These are phyloP conservation scores for Carcina quercana DNA, from an alignment of 2,888 invertebrate species.

Conservation along the genomic window DNA sequence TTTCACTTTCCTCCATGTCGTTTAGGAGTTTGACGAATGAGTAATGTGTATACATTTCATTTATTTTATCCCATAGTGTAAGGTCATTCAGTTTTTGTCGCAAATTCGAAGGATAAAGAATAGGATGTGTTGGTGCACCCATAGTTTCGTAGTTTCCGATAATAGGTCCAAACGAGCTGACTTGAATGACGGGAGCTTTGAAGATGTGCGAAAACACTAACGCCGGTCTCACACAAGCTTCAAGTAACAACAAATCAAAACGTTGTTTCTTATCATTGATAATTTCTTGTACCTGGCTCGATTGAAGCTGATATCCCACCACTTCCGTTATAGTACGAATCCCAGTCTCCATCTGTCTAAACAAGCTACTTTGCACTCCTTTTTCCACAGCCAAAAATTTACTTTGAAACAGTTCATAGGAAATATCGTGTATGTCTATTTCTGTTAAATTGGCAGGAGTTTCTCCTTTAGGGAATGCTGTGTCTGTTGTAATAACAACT, in stretches of 20 bases:
- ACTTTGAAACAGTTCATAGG: too few relatives aligned
- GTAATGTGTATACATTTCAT: slow-evolving; percentile 12
- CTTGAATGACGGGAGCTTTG: slow-evolving; percentile 28
- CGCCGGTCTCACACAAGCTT: slow-evolving; percentile 21
- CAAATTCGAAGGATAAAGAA: slow-evolving; percentile 23
- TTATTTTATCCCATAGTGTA: slow-evolving; percentile 18
- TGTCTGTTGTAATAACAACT: slow-evolving; percentile 49
- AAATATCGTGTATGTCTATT: slow-evolving; percentile 41
- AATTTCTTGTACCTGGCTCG: slow-evolving; percentile 18
- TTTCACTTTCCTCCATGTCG: slow-evolving; percentile 10
- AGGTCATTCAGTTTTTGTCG: slow-evolving; percentile 21
- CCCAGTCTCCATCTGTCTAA: too few relatives aligned
- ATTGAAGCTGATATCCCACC: too few relatives aligned
- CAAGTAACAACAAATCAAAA: slow-evolving; percentile 32
- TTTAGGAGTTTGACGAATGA: neutral
- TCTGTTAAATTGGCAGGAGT: slow-evolving; percentile 45
- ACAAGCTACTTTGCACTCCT: too few relatives aligned
- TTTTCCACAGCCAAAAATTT: too few relatives aligned
- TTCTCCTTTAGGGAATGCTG: slow-evolving; percentile 31
- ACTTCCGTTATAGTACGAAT: too few relatives aligned
- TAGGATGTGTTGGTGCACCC: slow-evolving; percentile 27
- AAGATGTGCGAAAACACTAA: slow-evolving; percentile 24
- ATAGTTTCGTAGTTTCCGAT: slow-evolving; percentile 12
- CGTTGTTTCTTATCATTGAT: slow-evolving; percentile 18
- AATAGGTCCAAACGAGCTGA: slow-evolving; percentile 28